phyloP scores from a whole-genome alignment of 2,113 vertebrate species.

The Clarias gariepinus region DNA sequence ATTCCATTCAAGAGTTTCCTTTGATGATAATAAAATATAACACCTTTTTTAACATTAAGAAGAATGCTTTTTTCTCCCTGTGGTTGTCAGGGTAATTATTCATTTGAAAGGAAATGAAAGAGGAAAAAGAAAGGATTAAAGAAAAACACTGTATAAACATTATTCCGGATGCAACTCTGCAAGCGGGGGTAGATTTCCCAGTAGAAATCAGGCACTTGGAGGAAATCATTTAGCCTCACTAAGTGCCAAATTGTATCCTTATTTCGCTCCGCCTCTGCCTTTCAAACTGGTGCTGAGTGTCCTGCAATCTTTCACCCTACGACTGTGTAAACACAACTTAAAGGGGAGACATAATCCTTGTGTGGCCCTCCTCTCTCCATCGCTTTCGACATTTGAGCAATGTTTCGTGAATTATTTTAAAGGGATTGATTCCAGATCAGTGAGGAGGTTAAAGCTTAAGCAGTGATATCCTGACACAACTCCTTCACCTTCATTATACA shows the following conservation, averaged over 20 bases:
- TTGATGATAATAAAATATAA: neutral
- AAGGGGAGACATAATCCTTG: slow-evolving; percentile 84
- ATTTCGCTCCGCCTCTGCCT: slow-evolving; percentile 84
- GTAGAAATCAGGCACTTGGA: slow-evolving; percentile 92
- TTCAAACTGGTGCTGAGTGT: slow-evolving; percentile 84
- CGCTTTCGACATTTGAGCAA: slow-evolving; percentile 77
- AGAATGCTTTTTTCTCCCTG: slow-evolving; percentile 64
- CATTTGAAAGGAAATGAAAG: slow-evolving; percentile 64
- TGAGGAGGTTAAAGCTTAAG: neutral
- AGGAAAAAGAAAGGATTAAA: slow-evolving; percentile 17
- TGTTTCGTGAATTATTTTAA: slow-evolving; percentile 73
- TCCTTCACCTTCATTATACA: neutral
- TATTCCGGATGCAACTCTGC: slow-evolving; percentile 92
- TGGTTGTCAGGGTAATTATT: slow-evolving; percentile 88
- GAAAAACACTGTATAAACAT: slow-evolving; percentile 90
- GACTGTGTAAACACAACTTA: slow-evolving; percentile 87
- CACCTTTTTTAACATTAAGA: slow-evolving; percentile 8
- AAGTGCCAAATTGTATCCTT: slow-evolving; percentile 93
- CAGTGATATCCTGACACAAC: neutral
- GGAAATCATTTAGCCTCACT: slow-evolving; percentile 90
- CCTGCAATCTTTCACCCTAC: slow-evolving; percentile 88
- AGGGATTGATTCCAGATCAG: slow-evolving; percentile 28
- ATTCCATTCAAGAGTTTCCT: neutral
- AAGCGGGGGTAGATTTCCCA: slow-evolving; percentile 91
- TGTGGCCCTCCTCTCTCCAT: slow-evolving; percentile 80